phyloP scores from a whole-genome alignment of 2,113 vertebrate species.

The Pterocles orientalis region DNA sequence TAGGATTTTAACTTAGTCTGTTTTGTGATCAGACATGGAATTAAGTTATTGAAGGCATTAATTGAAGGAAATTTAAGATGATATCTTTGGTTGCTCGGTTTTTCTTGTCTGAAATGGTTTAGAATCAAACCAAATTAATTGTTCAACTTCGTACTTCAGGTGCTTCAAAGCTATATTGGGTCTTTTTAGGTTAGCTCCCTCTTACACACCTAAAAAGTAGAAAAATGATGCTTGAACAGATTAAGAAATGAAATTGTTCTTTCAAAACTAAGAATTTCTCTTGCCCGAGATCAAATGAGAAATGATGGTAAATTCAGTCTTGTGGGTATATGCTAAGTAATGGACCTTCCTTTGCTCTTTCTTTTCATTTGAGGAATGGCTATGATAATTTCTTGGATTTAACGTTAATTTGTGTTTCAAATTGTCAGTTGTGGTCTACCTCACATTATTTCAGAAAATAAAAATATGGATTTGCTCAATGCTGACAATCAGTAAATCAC shows the following conservation, averaged over 20 bases:
- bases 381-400: not conserved
- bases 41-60: not conserved
- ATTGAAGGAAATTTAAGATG: not conserved
- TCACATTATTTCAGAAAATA: not conserved
- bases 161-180: not conserved
- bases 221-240: not conserved
- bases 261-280: not conserved
- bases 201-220: not conserved
- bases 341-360: not conserved
- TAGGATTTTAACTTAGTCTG: not conserved
- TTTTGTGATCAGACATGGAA: not conserved
- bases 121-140: not conserved
- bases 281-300: not conserved
- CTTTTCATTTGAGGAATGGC: not conserved
- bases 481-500: not conserved
- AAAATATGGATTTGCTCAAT: not conserved
- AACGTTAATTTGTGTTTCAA: not conserved
- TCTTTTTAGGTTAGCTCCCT: not conserved
- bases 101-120: not conserved
- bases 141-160: not conserved
- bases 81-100: not conserved
- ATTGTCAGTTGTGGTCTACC: not conserved
- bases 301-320: not conserved
- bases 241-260: not conserved
- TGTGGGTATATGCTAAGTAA: not conserved